Evolutionary conservation across 2,888 invertebrate species (phyloP), one percentile per base, ranked within the genome.

Genomic region (Lydus trimaculatus): DNA sequence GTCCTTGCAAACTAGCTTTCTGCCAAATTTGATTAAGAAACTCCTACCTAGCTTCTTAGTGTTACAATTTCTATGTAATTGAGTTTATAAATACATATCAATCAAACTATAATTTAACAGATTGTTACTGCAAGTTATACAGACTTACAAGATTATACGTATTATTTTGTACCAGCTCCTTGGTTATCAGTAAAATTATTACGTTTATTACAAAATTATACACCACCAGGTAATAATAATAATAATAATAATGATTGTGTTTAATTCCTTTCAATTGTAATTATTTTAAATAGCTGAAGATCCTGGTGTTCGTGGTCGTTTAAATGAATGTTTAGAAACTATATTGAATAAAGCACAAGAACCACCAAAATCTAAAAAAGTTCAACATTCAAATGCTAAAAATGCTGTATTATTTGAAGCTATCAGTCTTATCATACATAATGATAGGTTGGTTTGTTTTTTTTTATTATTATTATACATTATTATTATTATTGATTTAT

Each of bases 121-220:
- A 99, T 99, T 88, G 98, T 99, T 8, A 99, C 99, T 65, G 96
- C 99, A 61, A 98, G 98, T 82, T 99, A 99, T 83, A 99, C 98
- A 76, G 99, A 99, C 87, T 90, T 99, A 75, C 99, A 99, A 88
- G 99, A 99, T 87, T 99, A 99, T 85, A 99, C 99, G 4, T 99
- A 99, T 86, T 99, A 99, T 85, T 99, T 99, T 89, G 99, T 99
- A 72, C 99, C 99, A 76, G 99, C 99, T n/a, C 99, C 99, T 17
- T 99, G 99, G 99, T 90, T 99, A 39, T 99, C 98, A 69, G 98
- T 99, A 20, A 99, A 99, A 87, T 87, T 99, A 67, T 87, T 99
- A 73, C 91, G 99, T 78, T 89, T 99, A 71, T 88, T 99, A 75
- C 99, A 99, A 86, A 99, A 99, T 85, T 99, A 99, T 82, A 98